These are phyloP conservation scores for Lontra canadensis DNA, from an alignment of 2,113 vertebrate genomes.

Conservation along the genomic window DNA sequence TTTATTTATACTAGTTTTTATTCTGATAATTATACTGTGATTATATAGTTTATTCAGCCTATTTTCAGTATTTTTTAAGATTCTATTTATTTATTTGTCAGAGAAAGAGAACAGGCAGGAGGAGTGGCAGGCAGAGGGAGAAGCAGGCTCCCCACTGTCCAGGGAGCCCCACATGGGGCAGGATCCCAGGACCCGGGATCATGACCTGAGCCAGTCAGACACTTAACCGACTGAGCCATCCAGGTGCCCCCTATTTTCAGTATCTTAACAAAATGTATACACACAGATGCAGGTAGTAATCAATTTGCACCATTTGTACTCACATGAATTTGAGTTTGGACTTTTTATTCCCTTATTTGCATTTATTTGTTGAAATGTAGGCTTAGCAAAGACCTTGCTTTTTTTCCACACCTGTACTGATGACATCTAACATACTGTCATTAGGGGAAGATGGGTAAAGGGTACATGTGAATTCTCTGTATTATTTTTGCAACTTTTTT, in stretches of 20 bases:
- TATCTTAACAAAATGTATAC: neutral
- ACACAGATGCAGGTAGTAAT: slow-evolving; percentile 41
- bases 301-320: slow-evolving; percentile 40
- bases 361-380: neutral
- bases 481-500: neutral
- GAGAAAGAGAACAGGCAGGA: no score
- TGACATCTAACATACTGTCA: neutral
- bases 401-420: neutral
- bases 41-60: neutral
- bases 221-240: no score
- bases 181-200: no score
- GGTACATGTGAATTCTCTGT: neutral
- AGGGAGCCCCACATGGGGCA: no score
- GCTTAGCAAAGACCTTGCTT: neutral
- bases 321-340: neutral
- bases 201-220: no score
- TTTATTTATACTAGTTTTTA: neutral
- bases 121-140: no score
- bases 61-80: neutral
- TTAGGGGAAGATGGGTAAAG: neutral
- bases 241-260: neutral
- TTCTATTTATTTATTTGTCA: no score
- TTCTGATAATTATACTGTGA: neutral
- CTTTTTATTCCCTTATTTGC: neutral
- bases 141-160: no score